Evolutionary conservation across 2,797 vertebrate species (phyloP).

Genomic region (Enteromius unitaeniatus): DNA sequence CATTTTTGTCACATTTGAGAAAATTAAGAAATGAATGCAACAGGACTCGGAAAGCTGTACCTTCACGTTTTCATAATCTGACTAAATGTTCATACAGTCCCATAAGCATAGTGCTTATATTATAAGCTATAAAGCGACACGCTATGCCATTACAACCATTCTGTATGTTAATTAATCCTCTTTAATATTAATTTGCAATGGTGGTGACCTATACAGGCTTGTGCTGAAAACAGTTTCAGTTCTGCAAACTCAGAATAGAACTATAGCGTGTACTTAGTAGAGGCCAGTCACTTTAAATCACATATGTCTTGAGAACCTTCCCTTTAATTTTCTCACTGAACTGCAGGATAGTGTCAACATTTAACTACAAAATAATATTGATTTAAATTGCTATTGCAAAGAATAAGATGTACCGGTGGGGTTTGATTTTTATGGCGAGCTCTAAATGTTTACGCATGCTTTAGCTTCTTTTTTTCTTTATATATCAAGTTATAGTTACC

Average conservation of each 20-base stretch:
- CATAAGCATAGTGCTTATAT: not conserved
- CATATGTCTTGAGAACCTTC: not conserved
- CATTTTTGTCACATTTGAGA: not conserved
- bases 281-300: not conserved
- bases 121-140: not conserved
- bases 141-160: not conserved
- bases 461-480: not conserved
- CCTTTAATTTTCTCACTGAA: not conserved
- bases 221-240: constrained; percentile 47
- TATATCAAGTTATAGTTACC: not conserved
- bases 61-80: not conserved
- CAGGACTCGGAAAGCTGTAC: not conserved
- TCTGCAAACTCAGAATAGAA: constrained; percentile 49
- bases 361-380: not conserved
- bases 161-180: not conserved
- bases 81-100: not conserved
- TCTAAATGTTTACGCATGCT: not conserved
- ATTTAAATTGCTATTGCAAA: not conserved
- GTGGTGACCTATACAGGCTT: not conserved
- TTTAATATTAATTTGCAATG: not conserved
- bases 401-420: not conserved
- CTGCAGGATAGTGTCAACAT: not conserved
- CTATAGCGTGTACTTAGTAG: not conserved
- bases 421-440: not conserved
- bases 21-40: not conserved